Base-by-base conservation (phyloP, 2,888 invertebrate species). In the Himalopsyche tibetana region DNA sequence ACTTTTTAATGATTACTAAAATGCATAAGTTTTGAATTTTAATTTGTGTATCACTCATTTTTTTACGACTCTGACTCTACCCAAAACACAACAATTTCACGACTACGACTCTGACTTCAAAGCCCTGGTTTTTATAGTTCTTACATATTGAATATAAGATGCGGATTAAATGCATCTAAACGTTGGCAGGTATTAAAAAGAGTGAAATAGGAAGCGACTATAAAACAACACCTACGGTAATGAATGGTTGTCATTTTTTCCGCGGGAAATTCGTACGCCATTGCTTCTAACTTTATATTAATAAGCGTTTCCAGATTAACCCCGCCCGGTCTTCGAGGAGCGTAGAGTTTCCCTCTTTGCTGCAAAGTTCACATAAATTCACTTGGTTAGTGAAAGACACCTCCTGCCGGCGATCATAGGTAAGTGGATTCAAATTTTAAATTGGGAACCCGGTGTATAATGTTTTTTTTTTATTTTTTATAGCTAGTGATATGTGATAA, bases 281-380 rank as follows among this genome's bases (percentile, higher is more conserved):
- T 12, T 74, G 74, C 74, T 3, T 74, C 28, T 38, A 36, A 74
- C 74, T 74, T 74, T 74, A 74, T 74, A 38, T 74, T 74, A 74
- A 74, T 74, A 74, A 74, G 36, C 74, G 74, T 12, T 74, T 74
- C 74, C 74, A 74, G 74, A 74, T 74, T 74, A 74, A 74, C 74
- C 74, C 74, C 74, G 74, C 74, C 74, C 74, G 74, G 74, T 74
- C 74, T 38, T 74, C 74, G 19, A 74, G 38, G 74, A 74, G 38
- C 74, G 36, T 74, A 74, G 74, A 74, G 74, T 74, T 74, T 74
- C 74, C 74, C 74, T 74, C 74, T 74, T 74, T 74, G 74, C 74
- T 36, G 36, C 36, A 74, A 74, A 74, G 74, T 74, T 74, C 74
- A 74, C 74, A 74, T 74, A 74, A 74, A 74, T 74, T 36, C 74